Percentiles rank a stretch among this genome's conserved stretches.
phyloP scores from a whole-genome alignment of 2,888 invertebrate species.

The Plagiodera versicolora region DNA sequence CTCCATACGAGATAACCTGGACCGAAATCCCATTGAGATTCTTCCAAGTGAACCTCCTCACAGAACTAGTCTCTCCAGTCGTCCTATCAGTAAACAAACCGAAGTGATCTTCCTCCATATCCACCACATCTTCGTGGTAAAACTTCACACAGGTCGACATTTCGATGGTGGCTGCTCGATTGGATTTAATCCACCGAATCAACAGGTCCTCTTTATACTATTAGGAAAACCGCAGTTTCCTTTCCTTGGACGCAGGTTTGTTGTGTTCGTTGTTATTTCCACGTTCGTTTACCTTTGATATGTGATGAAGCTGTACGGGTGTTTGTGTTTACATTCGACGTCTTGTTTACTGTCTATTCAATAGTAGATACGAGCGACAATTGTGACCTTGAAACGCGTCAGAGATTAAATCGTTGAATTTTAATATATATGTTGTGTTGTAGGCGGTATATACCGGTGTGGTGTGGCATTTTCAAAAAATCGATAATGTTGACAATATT shows the following conservation, averaged over 20 bases:
- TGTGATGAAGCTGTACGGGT: background rate
- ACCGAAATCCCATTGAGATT: conserved; percentile 68
- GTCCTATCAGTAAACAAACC: conserved; percentile 45
- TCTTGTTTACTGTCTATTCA: background rate
- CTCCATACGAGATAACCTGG: conserved; percentile 81
- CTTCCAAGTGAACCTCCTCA: conserved; percentile 68
- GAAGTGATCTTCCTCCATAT: conserved; percentile 50
- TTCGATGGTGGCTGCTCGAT: background rate
- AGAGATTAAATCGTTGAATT: background rate
- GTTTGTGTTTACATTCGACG: background rate
- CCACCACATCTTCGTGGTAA: conserved; percentile 33
- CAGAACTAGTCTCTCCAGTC: conserved; percentile 52
- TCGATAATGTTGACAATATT: too few species aligned
- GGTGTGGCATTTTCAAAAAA: too few species aligned
- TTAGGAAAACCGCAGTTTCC: background rate
- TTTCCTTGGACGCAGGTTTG: too few species aligned
- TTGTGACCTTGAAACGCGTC: background rate
- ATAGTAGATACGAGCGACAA: background rate
- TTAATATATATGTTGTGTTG: background rate
- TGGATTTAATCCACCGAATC: too few species aligned
- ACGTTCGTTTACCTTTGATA: background rate
- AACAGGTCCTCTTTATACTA: too few species aligned
- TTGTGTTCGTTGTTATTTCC: background rate
- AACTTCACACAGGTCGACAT: conserved; percentile 5
- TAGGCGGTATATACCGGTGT: background rate